These are phyloP conservation scores for Nomada goodeniana DNA, from an alignment of 2,888 invertebrate genomes.

Conservation along the genomic window DNA sequence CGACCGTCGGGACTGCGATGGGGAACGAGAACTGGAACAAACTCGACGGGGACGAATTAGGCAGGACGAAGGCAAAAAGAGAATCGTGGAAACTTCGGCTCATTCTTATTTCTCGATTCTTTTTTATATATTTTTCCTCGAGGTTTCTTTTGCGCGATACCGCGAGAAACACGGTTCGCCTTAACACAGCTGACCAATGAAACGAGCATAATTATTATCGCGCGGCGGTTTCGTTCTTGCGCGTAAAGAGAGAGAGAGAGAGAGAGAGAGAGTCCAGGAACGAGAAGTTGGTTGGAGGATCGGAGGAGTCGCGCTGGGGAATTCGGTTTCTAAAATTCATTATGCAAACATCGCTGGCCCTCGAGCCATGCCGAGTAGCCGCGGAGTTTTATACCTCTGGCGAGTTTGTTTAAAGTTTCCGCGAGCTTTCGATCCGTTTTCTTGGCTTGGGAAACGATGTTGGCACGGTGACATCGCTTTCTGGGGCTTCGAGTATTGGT, in stretches of 20 bases:
- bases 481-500: not conserved
- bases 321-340: constrained; percentile 64
- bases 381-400: constrained; percentile 52
- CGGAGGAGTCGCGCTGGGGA: constrained; percentile 13
- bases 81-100: not conserved
- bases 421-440: constrained; percentile 11
- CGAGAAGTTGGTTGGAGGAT: not conserved
- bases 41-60: not conserved
- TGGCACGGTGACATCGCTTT: not conserved
- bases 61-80: not conserved
- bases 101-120: no score
- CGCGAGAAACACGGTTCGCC: not conserved
- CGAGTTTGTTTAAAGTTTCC: constrained; percentile 58
- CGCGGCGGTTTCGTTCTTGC: constrained; percentile 31
- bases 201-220: constrained; percentile 66
- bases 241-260: not conserved
- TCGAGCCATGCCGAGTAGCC: constrained; percentile 38
- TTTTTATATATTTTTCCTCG: not conserved
- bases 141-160: constrained; percentile 22
- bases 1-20: constrained; percentile 40
- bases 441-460: not conserved
- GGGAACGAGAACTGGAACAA: not conserved
- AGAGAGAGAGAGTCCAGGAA: no score
- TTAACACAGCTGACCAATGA: constrained; percentile 32
- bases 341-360: constrained; percentile 59